A percentile compares a stretch with the other conserved stretches of the same genome.
These are phyloP conservation scores for Hemaris fuciformis DNA, from an alignment of 2,888 invertebrate genomes.

Conservation along the genomic window DNA sequence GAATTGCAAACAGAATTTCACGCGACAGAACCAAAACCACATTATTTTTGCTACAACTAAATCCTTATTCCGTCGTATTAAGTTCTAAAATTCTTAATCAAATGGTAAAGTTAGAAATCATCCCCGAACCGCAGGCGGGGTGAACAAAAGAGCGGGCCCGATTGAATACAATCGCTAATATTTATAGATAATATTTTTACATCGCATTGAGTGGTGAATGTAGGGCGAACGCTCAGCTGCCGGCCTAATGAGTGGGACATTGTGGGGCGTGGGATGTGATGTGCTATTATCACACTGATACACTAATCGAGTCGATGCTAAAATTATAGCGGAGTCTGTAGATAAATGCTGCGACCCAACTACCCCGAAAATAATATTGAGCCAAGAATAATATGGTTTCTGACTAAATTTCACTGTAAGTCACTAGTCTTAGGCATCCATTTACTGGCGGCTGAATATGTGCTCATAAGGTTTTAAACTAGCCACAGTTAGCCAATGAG, in stretches of 20 bases:
- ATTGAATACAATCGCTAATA: constrained; percentile 65
- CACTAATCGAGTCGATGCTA: no score
- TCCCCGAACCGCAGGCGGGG: constrained; percentile 40
- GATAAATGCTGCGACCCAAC: no score
- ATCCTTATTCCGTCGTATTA: constrained; percentile 2
- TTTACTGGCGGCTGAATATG: no score
- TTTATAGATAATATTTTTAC: constrained; percentile 76
- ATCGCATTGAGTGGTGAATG: constrained; percentile 18
- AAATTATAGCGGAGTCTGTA: no score
- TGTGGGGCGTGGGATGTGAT: not conserved
- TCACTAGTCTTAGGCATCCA: no score
- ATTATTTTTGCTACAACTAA: constrained; percentile 17
- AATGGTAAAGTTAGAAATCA: not conserved
- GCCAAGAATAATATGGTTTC: no score
- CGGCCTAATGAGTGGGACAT: not conserved
- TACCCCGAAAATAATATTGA: no score
- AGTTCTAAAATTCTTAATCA: not conserved
- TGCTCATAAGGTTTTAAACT: no score
- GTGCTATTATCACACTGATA: not conserved
- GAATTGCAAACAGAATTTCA: constrained; percentile 56
- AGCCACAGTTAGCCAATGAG: no score
- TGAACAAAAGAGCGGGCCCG: constrained; percentile 54
- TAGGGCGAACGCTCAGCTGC: constrained; percentile 25
- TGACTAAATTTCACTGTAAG: no score
- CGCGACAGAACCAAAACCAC: not conserved